Conservation (phyloP, 2,113 vertebrate genomes). For the Meles meles region DNA sequence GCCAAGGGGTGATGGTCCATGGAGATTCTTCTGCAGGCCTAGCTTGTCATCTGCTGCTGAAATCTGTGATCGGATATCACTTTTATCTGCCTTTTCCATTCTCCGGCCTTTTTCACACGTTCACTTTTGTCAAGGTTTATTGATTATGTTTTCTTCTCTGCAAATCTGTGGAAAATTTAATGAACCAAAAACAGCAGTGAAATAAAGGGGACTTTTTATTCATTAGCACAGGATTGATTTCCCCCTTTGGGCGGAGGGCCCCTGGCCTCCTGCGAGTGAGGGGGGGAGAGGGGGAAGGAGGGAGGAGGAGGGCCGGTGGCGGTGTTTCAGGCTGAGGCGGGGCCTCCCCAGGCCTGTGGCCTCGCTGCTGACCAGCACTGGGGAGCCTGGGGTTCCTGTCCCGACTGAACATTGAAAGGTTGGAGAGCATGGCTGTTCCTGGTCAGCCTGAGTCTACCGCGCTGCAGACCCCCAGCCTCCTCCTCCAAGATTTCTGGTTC, state of each 20-base stretch:
- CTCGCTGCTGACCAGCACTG: background rate
- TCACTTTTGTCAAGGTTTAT: constrained; percentile 89
- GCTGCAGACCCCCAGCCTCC: background rate
- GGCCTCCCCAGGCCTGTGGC: constrained; percentile 5
- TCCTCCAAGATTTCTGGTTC: constrained; percentile 34
- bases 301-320: background rate
- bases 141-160: constrained; percentile 90
- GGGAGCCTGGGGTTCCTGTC: background rate
- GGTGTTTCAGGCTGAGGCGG: background rate
- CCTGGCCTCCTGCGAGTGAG: constrained; percentile 42
- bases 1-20: constrained; percentile 92
- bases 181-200: constrained; percentile 89
- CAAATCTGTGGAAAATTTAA: constrained; percentile 93
- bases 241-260: constrained; percentile 3
- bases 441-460: background rate
- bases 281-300: background rate
- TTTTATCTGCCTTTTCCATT: constrained; percentile 92
- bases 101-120: constrained; percentile 85
- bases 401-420: background rate
- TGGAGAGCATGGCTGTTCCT: background rate
- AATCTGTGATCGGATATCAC: constrained; percentile 91
- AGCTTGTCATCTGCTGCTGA: constrained; percentile 88
- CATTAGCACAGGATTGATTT: constrained; percentile 80
- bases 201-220: constrained; percentile 85
- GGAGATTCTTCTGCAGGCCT: constrained; percentile 90